Evolutionary conservation across 2,113 vertebrate genomes (phyloP).

Genomic region (Meles meles): DNA sequence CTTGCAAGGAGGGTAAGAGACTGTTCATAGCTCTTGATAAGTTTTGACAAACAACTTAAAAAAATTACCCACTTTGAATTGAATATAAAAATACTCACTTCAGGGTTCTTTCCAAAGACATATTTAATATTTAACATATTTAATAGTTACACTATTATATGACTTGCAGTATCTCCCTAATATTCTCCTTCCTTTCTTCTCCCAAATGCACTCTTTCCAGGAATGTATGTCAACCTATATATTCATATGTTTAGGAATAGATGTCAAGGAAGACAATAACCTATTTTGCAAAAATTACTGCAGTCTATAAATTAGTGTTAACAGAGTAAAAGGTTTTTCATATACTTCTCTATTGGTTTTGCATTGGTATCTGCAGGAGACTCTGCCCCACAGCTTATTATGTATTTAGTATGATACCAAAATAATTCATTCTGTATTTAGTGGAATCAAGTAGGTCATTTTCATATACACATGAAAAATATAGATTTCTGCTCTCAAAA

Average conservation of each 20-base stretch:
- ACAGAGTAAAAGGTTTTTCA: not conserved
- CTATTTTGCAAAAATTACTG: not conserved
- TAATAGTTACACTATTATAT: not conserved
- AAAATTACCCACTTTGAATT: not conserved
- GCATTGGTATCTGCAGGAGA: not conserved
- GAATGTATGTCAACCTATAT: not conserved
- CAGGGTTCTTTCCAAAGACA: not conserved
- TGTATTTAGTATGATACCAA: not conserved
- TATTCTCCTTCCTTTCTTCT: not conserved
- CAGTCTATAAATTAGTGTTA: not conserved
- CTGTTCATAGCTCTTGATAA: not conserved
- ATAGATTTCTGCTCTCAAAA: not conserved
- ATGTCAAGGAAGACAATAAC: not conserved
- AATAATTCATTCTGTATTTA: not conserved
- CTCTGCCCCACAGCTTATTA: not conserved
- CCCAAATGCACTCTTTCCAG: not conserved
- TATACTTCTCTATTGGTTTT: not conserved
- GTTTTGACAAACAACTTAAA: not conserved
- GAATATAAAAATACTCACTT: not conserved
- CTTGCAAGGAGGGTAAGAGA: not conserved
- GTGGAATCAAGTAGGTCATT: not conserved
- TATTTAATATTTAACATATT: not conserved
- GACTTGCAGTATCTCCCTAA: not conserved
- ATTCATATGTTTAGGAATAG: not conserved
- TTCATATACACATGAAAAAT: not conserved